Conservation (phyloP, 2,797 vertebrate species). For the Manis pentadactyla region DNA sequence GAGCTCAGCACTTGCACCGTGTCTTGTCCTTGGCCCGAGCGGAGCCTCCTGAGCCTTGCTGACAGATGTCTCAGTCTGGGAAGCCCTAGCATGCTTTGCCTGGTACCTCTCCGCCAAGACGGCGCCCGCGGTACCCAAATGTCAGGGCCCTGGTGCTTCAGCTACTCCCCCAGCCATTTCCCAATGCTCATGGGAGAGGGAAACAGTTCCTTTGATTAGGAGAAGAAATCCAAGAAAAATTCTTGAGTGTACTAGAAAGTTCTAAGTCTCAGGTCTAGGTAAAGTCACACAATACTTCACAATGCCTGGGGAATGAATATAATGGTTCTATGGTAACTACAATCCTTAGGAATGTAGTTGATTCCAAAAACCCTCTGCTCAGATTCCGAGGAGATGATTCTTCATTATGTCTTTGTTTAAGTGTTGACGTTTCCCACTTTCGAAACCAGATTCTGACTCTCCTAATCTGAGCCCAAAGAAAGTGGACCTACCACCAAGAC, state of each 20-base stretch:
- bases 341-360: slow-evolving; percentile 34
- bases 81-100: slow-evolving; percentile 76
- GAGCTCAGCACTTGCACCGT: slow-evolving; percentile 57
- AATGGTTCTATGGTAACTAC: neutral
- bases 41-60: slow-evolving; percentile 66
- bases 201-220: slow-evolving; percentile 20
- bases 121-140: slow-evolving; percentile 49
- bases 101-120: slow-evolving; percentile 51
- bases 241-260: slow-evolving; percentile 11
- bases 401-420: slow-evolving; percentile 50
- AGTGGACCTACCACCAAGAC: neutral
- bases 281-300: neutral
- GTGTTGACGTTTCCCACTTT: slow-evolving; percentile 49
- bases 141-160: slow-evolving; percentile 42
- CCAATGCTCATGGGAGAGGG: neutral
- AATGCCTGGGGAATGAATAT: neutral
- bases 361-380: slow-evolving; percentile 36
- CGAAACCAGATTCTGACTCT: slow-evolving; percentile 41
- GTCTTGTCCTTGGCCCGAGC: slow-evolving; percentile 73
- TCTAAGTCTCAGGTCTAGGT: slow-evolving; percentile 29
- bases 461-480: slow-evolving; percentile 13
- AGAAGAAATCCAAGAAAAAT: slow-evolving; percentile 34
- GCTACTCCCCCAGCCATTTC: neutral
- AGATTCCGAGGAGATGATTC: slow-evolving; percentile 48
- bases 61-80: slow-evolving; percentile 82